Percentiles rank a stretch among this genome's conserved stretches.
Evolutionary conservation across 2,797 vertebrate genomes (phyloP).

Genomic region (Microctenopoma lineatum): DNA sequence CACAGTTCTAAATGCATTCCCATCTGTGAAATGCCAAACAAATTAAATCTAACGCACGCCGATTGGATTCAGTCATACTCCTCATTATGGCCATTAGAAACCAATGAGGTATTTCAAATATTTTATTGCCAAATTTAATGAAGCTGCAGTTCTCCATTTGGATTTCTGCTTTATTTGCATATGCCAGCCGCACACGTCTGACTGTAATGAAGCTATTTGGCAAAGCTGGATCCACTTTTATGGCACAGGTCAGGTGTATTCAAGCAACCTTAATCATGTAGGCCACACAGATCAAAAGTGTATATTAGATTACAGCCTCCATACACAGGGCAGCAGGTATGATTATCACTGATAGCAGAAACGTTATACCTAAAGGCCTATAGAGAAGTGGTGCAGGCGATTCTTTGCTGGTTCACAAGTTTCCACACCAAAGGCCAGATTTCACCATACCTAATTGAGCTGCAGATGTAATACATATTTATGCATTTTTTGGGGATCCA

Average conservation of each 20-base stretch:
- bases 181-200: conserved; percentile 57
- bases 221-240: conserved; percentile 59
- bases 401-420: conserved; percentile 58
- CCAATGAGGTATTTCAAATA: conserved; percentile 86
- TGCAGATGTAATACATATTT: conserved; percentile 75
- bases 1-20: conserved; percentile 80
- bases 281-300: conserved; percentile 41
- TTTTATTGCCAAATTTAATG: conserved; percentile 86
- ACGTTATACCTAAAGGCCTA: conserved; percentile 35
- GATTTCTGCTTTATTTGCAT: conserved; percentile 72
- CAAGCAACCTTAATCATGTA: conserved; percentile 39
- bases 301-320: conserved; percentile 48
- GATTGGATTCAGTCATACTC: conserved; percentile 83
- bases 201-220: conserved; percentile 63
- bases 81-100: conserved; percentile 84
- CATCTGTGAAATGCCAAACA: conserved; percentile 85
- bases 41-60: conserved; percentile 83
- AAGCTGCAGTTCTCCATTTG: conserved; percentile 81
- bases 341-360: conserved; percentile 47
- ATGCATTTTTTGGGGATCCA: conserved; percentile 52
- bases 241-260: conserved; percentile 50
- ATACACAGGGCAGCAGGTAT: conserved; percentile 45
- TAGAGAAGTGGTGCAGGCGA: conserved; percentile 42
- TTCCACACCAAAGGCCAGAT: conserved; percentile 67
- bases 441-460: conserved; percentile 68